These are phyloP conservation scores for Philypnodon macrostomus DNA, from an alignment of 2,797 vertebrate genomes.

Conservation along the genomic window DNA sequence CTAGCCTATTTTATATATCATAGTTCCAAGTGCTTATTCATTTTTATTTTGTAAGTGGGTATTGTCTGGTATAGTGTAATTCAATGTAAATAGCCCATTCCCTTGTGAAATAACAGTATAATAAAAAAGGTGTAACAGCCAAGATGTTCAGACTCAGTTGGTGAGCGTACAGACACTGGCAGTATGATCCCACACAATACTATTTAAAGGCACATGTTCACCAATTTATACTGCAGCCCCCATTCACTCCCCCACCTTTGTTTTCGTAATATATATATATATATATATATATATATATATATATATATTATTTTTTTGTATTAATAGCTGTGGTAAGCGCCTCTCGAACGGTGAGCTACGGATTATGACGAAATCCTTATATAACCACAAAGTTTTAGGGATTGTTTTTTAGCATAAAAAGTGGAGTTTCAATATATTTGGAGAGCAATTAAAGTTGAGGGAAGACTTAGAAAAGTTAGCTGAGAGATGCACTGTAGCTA, in stretches of 20 bases:
- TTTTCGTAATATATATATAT: slow-evolving; percentile 6
- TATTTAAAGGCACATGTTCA: slow-evolving; percentile 7
- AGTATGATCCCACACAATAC: slow-evolving; percentile 1
- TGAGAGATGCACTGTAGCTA: slow-evolving; percentile 32
- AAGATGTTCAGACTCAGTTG: not conserved
- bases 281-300: no score
- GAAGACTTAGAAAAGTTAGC: slow-evolving; percentile 24
- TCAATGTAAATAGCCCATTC: no score
- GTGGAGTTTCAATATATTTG: slow-evolving; percentile 25
- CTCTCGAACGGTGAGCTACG: no score
- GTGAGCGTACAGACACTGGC: not conserved
- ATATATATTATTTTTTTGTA: not conserved
- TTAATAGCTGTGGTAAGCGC: not conserved
- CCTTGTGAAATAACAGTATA: no score
- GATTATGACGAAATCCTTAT: slow-evolving; percentile 1
- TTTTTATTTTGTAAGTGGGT: no score
- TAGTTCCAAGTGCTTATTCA: no score
- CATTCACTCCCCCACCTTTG: not conserved
- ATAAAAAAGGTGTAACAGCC: not conserved
- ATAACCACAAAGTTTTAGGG: slow-evolving; percentile 8
- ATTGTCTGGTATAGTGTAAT: no score
- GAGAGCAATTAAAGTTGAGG: slow-evolving; percentile 45
- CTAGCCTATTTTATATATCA: no score
- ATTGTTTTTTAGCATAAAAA: slow-evolving; percentile 13
- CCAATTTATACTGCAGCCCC: not conserved